phyloP scores from a whole-genome alignment of 2,113 vertebrate genomes.

The Takifugu bimaculatus region DNA sequence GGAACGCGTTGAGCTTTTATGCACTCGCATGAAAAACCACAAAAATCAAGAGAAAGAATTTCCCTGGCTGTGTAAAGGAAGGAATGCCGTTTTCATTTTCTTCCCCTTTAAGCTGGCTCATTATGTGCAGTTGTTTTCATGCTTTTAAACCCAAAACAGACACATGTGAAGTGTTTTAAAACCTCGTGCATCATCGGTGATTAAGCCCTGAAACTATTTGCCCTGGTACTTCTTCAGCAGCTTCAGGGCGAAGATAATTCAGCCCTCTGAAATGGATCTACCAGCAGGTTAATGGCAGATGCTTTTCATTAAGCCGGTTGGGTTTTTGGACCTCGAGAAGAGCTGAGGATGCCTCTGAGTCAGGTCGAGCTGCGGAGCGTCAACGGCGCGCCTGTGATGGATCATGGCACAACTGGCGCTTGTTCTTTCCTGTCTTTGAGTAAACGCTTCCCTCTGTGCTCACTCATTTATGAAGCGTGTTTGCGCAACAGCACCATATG shows the following conservation, averaged over 20 bases:
- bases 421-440: slow-evolving; percentile 65
- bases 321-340: slow-evolving; percentile 26
- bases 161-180: slow-evolving; percentile 19
- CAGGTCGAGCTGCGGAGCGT: slow-evolving; percentile 45
- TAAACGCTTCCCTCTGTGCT: slow-evolving; percentile 69
- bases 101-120: slow-evolving; percentile 2
- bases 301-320: slow-evolving; percentile 5
- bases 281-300: slow-evolving; percentile 12
- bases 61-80: too few relatives aligned
- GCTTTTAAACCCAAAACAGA: slow-evolving; percentile 18
- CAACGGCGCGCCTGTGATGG: slow-evolving; percentile 51
- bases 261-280: slow-evolving; percentile 4
- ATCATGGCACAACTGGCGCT: slow-evolving; percentile 59
- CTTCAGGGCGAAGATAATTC: slow-evolving; percentile 9
- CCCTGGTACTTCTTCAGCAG: neutral
- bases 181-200: slow-evolving; percentile 17
- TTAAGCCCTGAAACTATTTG: slow-evolving; percentile 2
- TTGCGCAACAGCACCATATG: slow-evolving; percentile 53
- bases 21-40: neutral
- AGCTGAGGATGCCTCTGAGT: slow-evolving; percentile 35
- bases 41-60: neutral
- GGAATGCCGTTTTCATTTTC: slow-evolving; percentile 4
- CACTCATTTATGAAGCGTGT: slow-evolving; percentile 51
- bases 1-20: neutral
- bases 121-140: slow-evolving; percentile 12